Base-by-base conservation (phyloP, 2,888 invertebrate genomes). In the Lasiommata megera region DNA sequence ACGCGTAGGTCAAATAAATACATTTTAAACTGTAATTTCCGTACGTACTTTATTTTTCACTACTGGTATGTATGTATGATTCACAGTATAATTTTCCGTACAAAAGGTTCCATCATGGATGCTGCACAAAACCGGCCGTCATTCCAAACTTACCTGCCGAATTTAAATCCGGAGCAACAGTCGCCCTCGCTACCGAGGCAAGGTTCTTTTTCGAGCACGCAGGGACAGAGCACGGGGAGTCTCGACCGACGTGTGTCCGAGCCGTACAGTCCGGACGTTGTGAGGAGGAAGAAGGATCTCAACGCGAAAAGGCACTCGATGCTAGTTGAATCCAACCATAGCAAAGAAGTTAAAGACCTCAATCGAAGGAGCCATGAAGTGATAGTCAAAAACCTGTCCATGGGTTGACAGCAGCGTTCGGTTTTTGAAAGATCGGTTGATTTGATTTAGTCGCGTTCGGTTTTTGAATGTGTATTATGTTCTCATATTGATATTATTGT, bases 71-170 rank as follows among this genome's bases (percentile, higher is more conserved):
- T n/a, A n/a, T n/a, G n/a, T 48, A 36, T 2, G 6, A 37, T 11
- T 29, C 16, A 46, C 18, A 23, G 14, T 36, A 50, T 56, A 50
- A 59, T 56, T 69, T 65, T 65, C 64, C 62, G 23, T 46, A 38
- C 23, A 40, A 18, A 60, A 80, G 94, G 93, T 69, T 94, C 94
- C 31, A 94, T 94, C 70, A 94, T 94, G 84, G 94, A 94, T 72
- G 94, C 93, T 5, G 93, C 94, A 9, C 94, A 94, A 71, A 94
- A 94, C 67, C 73, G 89, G 54, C 90, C 91, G 9, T 83, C 91
- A 23, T 91, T 91, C 80, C 91, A 91, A 70, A 90, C 91, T 0
- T 91, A 91, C 70, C 73, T 91, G 6, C 88, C 90, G 5, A 86
- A 76, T 61, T 56, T 77, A 56, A 76, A 69, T 5, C 77, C 74